Percentiles rank a stretch among this genome's conserved stretches.
Evolutionary conservation across 2,888 invertebrate genomes (phyloP).

Genomic region (Caenorhabditis angaria): DNA sequence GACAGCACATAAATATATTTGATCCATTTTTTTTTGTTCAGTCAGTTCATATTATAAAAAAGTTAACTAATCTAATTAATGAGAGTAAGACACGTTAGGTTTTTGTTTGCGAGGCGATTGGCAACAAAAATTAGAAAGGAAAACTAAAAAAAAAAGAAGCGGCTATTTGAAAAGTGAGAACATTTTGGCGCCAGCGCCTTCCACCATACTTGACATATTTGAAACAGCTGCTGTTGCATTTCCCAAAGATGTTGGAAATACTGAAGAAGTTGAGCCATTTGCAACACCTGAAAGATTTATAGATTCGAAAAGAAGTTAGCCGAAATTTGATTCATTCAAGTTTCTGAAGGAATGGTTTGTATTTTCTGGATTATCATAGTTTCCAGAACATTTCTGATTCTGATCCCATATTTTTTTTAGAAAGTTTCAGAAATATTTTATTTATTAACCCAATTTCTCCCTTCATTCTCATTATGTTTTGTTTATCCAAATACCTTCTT

Average conservation of each 20-base stretch:
- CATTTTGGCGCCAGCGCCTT: slow-evolving; percentile 70
- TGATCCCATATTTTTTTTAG: no score
- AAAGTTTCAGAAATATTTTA: no score
- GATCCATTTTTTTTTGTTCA: background rate
- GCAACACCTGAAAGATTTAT: slow-evolving; percentile 38
- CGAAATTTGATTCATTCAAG: no score
- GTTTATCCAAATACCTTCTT: slow-evolving; percentile 41
- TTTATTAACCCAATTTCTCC: no score
- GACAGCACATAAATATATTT: background rate
- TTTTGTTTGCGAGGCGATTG: background rate
- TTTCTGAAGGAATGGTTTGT: no score
- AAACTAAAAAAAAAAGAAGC: background rate
- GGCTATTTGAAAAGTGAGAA: slow-evolving; percentile 69
- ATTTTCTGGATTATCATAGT: no score
- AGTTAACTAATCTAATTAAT: background rate
- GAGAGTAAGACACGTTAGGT: background rate
- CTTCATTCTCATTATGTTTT: no score
- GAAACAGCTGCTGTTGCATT: slow-evolving; percentile 69
- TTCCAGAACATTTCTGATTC: no score
- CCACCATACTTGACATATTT: slow-evolving; percentile 69
- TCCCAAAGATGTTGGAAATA: slow-evolving; percentile 55
- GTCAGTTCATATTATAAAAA: background rate
- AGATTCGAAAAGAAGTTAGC: no score
- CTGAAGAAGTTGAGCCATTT: slow-evolving; percentile 40
- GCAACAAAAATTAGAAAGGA: background rate